Conservation (phyloP, 2,113 vertebrate genomes). For the Colaptes auratus region DNA sequence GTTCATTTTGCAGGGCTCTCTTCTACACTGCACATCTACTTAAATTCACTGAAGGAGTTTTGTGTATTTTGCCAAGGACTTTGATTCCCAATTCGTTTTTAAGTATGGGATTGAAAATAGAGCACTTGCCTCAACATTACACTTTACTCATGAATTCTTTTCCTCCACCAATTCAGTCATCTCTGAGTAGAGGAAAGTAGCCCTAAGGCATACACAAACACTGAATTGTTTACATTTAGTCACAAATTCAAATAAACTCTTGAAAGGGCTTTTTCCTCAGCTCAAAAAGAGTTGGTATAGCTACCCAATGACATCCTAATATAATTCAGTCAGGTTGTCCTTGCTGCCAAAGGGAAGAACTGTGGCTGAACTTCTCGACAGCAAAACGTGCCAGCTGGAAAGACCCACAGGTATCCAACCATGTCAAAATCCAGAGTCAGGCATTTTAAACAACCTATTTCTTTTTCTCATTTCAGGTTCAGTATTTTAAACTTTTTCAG, state of each 20-base stretch:
- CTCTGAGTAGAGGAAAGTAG: constrained; percentile 22
- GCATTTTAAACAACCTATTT: background rate
- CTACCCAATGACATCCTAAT: background rate
- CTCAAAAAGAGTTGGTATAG: background rate
- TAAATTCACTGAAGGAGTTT: background rate
- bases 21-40: background rate
- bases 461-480: background rate
- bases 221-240: background rate
- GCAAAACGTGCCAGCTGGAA: background rate
- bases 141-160: background rate
- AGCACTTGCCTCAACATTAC: background rate
- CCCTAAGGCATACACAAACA: background rate
- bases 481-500: background rate
- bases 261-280: background rate
- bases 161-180: background rate
- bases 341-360: background rate
- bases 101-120: constrained; percentile 8
- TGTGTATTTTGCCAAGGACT: background rate
- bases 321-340: background rate
- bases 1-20: background rate
- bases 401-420: background rate
- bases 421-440: background rate
- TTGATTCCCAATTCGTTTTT: constrained; percentile 17
- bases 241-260: constrained; percentile 15
- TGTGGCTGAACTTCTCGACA: background rate